These are phyloP conservation scores for Lacanobia oleracea DNA, from an alignment of 2,888 invertebrate species.

Conservation along the genomic window DNA sequence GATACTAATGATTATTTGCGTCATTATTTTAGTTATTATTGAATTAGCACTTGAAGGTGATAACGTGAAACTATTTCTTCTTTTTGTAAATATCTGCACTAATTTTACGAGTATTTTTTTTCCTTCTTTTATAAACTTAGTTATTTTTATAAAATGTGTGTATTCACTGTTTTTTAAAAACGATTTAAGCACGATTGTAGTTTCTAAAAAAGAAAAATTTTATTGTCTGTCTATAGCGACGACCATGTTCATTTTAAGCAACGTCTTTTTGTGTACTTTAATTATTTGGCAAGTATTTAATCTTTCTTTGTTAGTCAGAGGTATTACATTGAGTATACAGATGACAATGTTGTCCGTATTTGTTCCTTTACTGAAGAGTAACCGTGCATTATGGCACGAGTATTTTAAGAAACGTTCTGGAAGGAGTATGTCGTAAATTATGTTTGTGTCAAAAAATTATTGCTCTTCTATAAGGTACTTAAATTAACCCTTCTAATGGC, in stretches of 20 bases:
- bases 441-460: neutral
- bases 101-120: neutral
- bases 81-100: neutral
- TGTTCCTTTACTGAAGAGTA: slow-evolving; percentile 23
- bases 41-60: neutral
- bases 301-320: neutral
- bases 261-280: slow-evolving; percentile 9
- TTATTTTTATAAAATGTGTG: slow-evolving; percentile 17
- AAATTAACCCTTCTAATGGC: too few relatives aligned
- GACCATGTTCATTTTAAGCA: slow-evolving; percentile 25
- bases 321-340: slow-evolving; percentile 15
- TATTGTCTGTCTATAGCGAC: neutral
- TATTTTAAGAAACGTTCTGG: slow-evolving; percentile 15
- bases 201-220: too few relatives aligned
- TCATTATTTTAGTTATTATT: slow-evolving; percentile 5
- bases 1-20: neutral
- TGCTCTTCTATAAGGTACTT: too few relatives aligned
- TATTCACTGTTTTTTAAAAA: slow-evolving; percentile 19
- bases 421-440: too few relatives aligned
- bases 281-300: slow-evolving; percentile 33
- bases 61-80: neutral
- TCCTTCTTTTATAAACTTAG: slow-evolving; percentile 13
- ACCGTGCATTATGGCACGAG: slow-evolving; percentile 24
- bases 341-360: neutral
- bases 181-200: too few relatives aligned